Conservation (phyloP, 2,888 invertebrate genomes). For the Hemistola chrysoprasaria region DNA sequence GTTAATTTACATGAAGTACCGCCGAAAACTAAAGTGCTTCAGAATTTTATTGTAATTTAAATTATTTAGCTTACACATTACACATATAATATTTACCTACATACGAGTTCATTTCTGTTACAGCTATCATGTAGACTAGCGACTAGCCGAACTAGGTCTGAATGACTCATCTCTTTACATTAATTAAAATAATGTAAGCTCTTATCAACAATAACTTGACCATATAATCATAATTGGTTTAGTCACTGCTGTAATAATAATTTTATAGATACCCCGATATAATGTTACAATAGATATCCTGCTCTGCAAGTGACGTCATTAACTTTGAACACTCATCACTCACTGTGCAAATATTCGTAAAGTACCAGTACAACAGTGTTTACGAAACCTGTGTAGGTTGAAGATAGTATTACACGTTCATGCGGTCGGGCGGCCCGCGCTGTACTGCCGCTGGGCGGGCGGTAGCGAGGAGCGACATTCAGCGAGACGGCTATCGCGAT, state of each 20-base stretch:
- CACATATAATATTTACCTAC: too few relatives aligned
- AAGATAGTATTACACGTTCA: conserved; percentile 48
- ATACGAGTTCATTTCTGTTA: too few relatives aligned
- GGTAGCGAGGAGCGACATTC: conserved; percentile 26
- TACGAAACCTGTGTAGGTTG: conserved; percentile 37
- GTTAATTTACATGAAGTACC: too few relatives aligned
- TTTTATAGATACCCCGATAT: too few relatives aligned
- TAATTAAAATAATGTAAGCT: conserved; percentile 10
- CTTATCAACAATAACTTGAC: conserved; percentile 2
- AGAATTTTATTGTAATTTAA: too few relatives aligned
- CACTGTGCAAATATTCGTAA: conserved; percentile 36
- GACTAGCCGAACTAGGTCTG: conserved; percentile 10
- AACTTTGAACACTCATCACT: conserved; percentile 30
- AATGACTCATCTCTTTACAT: conserved; percentile 9
- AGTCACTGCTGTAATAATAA: too few relatives aligned
- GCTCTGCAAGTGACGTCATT: conserved; percentile 9
- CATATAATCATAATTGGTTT: too few relatives aligned
- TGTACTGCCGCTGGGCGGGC: conserved; percentile 77
- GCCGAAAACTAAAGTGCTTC: too few relatives aligned
- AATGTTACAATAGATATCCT: conserved; percentile 1
- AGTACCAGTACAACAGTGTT: conserved; percentile 37
- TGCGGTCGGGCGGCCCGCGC: conserved; percentile 60
- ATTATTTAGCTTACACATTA: too few relatives aligned
- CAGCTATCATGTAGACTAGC: too few relatives aligned
- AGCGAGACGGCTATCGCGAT: too few relatives aligned